phyloP scores from a whole-genome alignment of 2,888 invertebrate species.

The Drosophila testacea region DNA sequence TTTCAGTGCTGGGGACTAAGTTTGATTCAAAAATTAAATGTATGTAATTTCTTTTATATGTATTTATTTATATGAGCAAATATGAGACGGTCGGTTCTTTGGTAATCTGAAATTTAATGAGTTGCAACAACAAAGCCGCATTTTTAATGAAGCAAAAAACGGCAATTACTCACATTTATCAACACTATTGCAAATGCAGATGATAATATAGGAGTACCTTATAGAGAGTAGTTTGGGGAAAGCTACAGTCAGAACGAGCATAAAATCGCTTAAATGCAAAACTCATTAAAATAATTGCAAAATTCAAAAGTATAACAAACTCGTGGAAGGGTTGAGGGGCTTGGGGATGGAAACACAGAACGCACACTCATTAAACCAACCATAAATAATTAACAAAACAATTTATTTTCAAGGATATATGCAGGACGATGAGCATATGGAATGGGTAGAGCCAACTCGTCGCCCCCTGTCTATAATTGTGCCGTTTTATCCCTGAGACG shows the following conservation, averaged over 20 bases:
- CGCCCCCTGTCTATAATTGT: conserved; percentile 70
- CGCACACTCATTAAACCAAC: conserved; percentile 83
- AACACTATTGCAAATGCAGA: conserved; percentile 61
- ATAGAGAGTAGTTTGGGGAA: conserved; percentile 10
- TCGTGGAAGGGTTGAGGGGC: conserved; percentile 27
- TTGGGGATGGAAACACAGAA: conserved; percentile 17
- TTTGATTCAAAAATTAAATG: neutral
- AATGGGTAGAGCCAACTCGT: neutral
- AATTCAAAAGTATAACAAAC: conserved; percentile 80
- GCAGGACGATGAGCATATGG: conserved; percentile 7
- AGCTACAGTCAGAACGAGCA: conserved; percentile 30
- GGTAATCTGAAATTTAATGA: conserved; percentile 55
- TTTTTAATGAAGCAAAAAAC: conserved; percentile 78
- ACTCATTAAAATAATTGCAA: conserved; percentile 80
- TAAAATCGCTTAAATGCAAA: conserved; percentile 77
- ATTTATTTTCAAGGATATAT: conserved; percentile 84
- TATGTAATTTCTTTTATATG: neutral
- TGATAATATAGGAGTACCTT: conserved; percentile 29
- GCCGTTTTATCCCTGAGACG: conserved; percentile 56
- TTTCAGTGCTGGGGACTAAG: too few species aligned
- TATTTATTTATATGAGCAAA: neutral
- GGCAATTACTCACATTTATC: conserved; percentile 70
- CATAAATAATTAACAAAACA: conserved; percentile 85
- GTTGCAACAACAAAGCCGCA: conserved; percentile 49
- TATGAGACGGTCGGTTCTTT: conserved; percentile 6